Percentiles rank a stretch among this genome's conserved stretches.
Conservation (phyloP, 2,797 vertebrate species). For the Syndactyla subalaris region DNA sequence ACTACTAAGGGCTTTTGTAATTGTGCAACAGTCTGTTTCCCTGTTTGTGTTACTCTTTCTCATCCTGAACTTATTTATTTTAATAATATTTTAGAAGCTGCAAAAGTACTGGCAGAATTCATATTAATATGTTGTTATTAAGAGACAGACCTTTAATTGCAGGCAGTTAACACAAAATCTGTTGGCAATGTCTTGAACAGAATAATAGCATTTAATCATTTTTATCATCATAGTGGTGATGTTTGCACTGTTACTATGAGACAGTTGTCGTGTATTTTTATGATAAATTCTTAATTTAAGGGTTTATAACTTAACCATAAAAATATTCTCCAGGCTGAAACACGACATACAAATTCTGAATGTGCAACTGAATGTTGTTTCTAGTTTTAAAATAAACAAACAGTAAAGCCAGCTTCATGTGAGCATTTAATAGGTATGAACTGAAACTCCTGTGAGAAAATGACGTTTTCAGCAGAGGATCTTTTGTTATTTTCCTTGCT, state of each 20-base stretch:
- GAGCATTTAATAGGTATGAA: slow-evolving; percentile 7
- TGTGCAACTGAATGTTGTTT: not conserved
- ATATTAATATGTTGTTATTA: slow-evolving; percentile 5
- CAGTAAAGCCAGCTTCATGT: not conserved
- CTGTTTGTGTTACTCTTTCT: not conserved
- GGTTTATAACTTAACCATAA: not conserved
- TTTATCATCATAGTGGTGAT: slow-evolving; percentile 40
- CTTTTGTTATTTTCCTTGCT: not conserved
- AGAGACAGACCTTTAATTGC: slow-evolving; percentile 45
- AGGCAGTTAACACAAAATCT: slow-evolving; percentile 52
- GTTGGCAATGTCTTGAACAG: slow-evolving; percentile 1
- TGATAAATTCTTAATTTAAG: slow-evolving; percentile 29
- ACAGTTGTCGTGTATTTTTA: not conserved
- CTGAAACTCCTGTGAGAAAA: not conserved
- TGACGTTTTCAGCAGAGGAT: not conserved
- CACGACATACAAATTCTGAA: not conserved
- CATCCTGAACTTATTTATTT: slow-evolving; percentile 22
- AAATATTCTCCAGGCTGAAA: slow-evolving; percentile 17
- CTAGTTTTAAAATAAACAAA: slow-evolving; percentile 16
- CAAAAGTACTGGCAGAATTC: not conserved
- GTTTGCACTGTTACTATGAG: not conserved
- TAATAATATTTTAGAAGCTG: slow-evolving; percentile 50
- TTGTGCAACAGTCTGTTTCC: not conserved
- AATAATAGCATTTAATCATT: slow-evolving; percentile 47
- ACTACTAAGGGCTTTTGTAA: not conserved